Percentiles rank a stretch among this genome's conserved stretches.
These are phyloP conservation scores for Regulus satrapa DNA, from an alignment of 2,113 vertebrate genomes.

Conservation along the genomic window DNA sequence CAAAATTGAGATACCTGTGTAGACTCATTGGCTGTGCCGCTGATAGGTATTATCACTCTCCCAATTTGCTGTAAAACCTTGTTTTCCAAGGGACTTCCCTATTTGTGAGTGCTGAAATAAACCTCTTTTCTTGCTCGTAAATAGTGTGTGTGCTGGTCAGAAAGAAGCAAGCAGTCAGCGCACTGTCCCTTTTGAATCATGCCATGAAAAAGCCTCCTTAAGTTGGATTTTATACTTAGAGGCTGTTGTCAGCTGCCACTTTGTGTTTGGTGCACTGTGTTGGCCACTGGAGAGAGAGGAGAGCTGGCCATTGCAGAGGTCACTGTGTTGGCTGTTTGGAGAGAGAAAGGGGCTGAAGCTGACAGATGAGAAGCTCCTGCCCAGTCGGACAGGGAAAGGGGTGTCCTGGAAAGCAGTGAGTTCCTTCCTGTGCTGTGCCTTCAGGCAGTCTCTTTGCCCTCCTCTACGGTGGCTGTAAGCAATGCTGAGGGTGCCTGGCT, in stretches of 20 bases:
- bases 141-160: not conserved
- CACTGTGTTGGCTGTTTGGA: not conserved
- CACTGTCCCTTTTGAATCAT: not conserved
- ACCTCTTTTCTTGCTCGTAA: not conserved
- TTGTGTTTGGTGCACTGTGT: not conserved
- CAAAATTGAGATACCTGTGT: not conserved
- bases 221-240: not conserved
- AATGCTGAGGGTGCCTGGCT: not conserved
- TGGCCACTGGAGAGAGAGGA: not conserved
- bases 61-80: not conserved
- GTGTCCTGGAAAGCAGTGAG: not conserved
- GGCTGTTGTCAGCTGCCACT: not conserved
- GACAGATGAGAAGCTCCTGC: not conserved
- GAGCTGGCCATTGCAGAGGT: not conserved
- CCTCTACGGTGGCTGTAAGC: rapidly evolving
- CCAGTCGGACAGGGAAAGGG: rapidly evolving
- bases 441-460: not conserved
- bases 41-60: not conserved
- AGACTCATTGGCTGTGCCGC: not conserved
- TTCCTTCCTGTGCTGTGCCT: not conserved
- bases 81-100: not conserved
- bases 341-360: not conserved
- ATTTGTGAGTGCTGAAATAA: not conserved
- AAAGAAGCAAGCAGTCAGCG: not conserved
- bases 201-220: not conserved